These are phyloP conservation scores for Proisotoma minuta DNA, from an alignment of 2,888 invertebrate genomes.

Conservation along the genomic window DNA sequence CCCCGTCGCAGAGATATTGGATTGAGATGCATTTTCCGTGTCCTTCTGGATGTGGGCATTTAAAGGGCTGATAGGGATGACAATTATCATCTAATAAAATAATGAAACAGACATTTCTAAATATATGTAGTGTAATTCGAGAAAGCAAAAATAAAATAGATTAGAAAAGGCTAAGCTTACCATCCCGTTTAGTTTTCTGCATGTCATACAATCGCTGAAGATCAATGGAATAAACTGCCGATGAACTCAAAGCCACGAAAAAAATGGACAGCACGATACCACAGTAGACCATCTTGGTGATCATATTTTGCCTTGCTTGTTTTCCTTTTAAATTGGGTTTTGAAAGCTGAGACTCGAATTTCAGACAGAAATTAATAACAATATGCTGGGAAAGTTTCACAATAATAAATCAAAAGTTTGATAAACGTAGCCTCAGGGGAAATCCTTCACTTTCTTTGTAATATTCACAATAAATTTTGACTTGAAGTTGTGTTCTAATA, in stretches of 20 bases:
- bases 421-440: background rate
- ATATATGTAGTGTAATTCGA: background rate
- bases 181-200: conserved; percentile 46
- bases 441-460: conserved; percentile 5
- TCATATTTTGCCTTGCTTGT: conserved; percentile 21
- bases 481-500: background rate
- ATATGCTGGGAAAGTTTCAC: background rate
- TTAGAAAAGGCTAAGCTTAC: conserved; percentile 27
- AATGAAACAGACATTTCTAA: too few relatives aligned
- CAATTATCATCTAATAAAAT: conserved; percentile 64
- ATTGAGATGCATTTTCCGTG: conserved; percentile 92
- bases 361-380: conserved; percentile 11
- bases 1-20: conserved; percentile 52
- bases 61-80: conserved; percentile 93
- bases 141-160: background rate
- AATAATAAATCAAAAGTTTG: background rate
- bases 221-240: conserved; percentile 47
- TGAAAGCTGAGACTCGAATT: background rate
- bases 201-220: conserved; percentile 46
- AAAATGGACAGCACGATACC: conserved; percentile 42
- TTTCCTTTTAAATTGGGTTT: background rate
- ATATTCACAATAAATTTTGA: background rate
- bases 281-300: conserved; percentile 44
- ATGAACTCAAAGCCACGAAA: conserved; percentile 45
- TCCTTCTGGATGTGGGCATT: conserved; percentile 70